Conservation (phyloP, 2,113 vertebrate genomes). For the Chitala chitala region DNA sequence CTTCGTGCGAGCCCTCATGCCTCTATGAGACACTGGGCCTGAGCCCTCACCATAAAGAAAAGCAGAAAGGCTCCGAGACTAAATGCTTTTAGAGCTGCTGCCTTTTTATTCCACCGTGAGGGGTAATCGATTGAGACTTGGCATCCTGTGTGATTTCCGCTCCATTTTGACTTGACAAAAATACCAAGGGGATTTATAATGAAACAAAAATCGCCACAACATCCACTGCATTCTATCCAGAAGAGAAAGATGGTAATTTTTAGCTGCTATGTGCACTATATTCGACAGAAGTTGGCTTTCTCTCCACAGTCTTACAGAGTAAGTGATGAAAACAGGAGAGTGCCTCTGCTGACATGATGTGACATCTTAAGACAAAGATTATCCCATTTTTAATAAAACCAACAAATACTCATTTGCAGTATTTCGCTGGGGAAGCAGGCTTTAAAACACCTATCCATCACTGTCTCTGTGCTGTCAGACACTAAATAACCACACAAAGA, state of each 20-base stretch:
- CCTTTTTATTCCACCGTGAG: conserved; percentile 42
- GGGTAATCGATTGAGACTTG: conserved; percentile 43
- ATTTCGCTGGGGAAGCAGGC: neutral
- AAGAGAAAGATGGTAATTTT: neutral
- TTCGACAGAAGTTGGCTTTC: no score
- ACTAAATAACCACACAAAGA: neutral
- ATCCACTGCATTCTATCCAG: neutral
- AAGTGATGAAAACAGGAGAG: neutral
- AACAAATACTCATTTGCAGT: neutral
- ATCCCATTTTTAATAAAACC: conserved; percentile 3
- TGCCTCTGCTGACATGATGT: neutral
- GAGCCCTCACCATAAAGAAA: neutral
- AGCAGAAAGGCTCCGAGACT: neutral
- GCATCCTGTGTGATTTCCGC: neutral
- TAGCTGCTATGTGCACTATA: neutral
- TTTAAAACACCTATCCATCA: conserved; percentile 4
- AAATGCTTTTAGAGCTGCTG: conserved; percentile 42
- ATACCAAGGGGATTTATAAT: neutral
- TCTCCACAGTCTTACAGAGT: no score
- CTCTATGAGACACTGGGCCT: neutral
- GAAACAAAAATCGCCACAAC: neutral
- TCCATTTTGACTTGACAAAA: conserved; percentile 6
- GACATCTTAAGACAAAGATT: neutral
- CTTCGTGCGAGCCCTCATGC: no score
- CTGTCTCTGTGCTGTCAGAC: neutral